Percentiles rank a stretch among this genome's conserved stretches.
phyloP scores from a whole-genome alignment of 2,888 invertebrate genomes.

The Smittia sp. region DNA sequence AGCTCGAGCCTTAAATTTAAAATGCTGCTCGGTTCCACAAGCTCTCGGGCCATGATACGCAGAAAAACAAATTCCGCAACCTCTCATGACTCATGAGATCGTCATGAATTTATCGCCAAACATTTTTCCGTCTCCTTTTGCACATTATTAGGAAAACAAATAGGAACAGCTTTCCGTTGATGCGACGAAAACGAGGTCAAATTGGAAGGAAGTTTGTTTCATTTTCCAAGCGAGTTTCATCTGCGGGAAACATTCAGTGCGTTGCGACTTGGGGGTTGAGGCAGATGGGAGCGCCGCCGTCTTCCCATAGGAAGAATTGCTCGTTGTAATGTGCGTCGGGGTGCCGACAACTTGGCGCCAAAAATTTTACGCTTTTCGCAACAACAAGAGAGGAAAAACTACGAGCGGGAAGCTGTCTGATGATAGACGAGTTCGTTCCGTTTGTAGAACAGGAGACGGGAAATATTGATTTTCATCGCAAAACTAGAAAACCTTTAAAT shows the following conservation, averaged over 20 bases:
- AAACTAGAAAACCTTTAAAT: neutral
- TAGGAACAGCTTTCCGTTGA: neutral
- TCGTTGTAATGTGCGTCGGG: constrained; percentile 4
- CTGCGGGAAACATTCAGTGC: neutral
- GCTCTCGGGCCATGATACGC: too few species aligned
- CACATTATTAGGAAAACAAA: constrained; percentile 4
- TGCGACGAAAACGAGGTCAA: constrained; percentile 25
- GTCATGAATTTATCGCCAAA: too few species aligned
- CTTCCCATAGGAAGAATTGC: neutral
- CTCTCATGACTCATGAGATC: too few species aligned
- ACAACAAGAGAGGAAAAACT: neutral
- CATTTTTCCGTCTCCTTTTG: neutral
- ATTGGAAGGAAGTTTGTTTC: constrained; percentile 15
- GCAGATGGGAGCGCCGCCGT: neutral
- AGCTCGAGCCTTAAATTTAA: too few species aligned
- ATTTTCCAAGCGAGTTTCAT: neutral
- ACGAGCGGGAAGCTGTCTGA: neutral
- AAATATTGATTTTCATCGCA: neutral
- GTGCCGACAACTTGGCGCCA: constrained; percentile 22
- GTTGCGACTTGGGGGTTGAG: neutral
- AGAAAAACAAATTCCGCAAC: too few species aligned
- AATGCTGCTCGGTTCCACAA: too few species aligned
- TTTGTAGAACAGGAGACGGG: neutral
- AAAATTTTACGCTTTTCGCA: constrained; percentile 35
- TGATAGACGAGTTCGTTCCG: neutral